Evolutionary conservation across 2,888 invertebrate genomes (phyloP), one percentile per base, ranked within the genome.

Genomic region (Coronaproctus castanopsis): DNA sequence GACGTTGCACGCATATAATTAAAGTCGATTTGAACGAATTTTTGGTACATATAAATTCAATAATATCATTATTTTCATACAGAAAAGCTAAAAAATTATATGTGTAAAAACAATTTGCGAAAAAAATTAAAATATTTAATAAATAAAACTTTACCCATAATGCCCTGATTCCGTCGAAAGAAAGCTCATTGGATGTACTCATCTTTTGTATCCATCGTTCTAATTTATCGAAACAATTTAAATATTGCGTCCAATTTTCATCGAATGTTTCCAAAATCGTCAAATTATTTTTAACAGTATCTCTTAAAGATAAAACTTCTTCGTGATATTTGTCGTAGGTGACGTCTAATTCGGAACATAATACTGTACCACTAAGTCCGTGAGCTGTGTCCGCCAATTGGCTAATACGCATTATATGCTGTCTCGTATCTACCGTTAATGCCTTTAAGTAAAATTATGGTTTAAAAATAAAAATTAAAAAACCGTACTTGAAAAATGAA

Each of bases 321-420:
- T 85, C 83, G 24, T 87, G 72, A 1, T 84, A 80, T 63, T 81
- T 79, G 20, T 82, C 80, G 67, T 85, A 87, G 64, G 81, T 80
- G 59, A 82, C 80, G 63, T 87, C 83, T 49, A 87, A 73, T 58
- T 82, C 83, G 21, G 82, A 79, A 65, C 88, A 86, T 59, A 80
- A 77, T 19, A 89, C 80, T 14, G 88, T 72, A 56, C 81, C 81
- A 72, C 85, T 82, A 20, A 89, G 72, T 65, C 82, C 80, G 66
- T 82, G 81, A 1, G 87, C 83, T 52, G 84, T 23, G 14, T 56
- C 59, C 20, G 36, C 80, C 0, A 89, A 74, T 65, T 88, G 83
- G 24, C 81, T 73, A 68, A 88, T 77, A 69, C 86, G 83, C 0
- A 85, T 82, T 63, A 87, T 82, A 69, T 89, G 89, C 64, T 85